Percentiles rank a stretch among this genome's conserved stretches.
phyloP scores from a whole-genome alignment of 1,140 invertebrate species.

The Heliconius melpomene region DNA sequence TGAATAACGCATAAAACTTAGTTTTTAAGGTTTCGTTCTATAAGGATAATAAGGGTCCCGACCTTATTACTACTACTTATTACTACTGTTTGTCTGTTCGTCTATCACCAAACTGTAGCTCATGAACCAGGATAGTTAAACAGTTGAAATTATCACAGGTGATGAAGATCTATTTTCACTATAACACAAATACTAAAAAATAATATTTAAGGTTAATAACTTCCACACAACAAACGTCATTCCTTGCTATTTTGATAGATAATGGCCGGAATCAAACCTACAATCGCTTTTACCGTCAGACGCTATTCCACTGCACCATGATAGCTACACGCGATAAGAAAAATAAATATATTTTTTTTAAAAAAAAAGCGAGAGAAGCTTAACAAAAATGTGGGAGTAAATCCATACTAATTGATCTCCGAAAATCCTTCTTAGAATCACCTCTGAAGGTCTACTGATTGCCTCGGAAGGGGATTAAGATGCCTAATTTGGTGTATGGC shows the following conservation, averaged over 20 bases:
- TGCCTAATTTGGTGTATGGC: constrained; percentile 13
- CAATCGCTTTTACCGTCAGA: neutral
- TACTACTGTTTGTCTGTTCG: too few relatives aligned
- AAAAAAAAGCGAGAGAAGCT: neutral
- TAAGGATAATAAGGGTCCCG: too few relatives aligned
- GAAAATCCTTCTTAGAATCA: constrained; percentile 26
- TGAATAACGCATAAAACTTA: neutral
- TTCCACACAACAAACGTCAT: too few relatives aligned
- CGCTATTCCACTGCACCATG: neutral
- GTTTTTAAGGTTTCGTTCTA: too few relatives aligned
- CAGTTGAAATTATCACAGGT: too few relatives aligned
- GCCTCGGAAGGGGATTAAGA: constrained; percentile 5
- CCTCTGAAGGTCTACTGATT: constrained; percentile 13
- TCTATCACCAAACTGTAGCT: too few relatives aligned
- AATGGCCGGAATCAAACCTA: neutral
- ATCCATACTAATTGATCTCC: constrained; percentile 4
- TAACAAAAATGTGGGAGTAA: neutral
- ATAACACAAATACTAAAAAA: too few relatives aligned
- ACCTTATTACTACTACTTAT: too few relatives aligned
- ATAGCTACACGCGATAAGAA: neutral
- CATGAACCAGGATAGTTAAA: too few relatives aligned
- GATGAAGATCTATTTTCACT: too few relatives aligned
- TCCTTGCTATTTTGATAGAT: too few relatives aligned
- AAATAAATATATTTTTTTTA: neutral
- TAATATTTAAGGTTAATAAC: too few relatives aligned